Evolutionary conservation across 1,140 invertebrate species (phyloP), one percentile per base, ranked within the genome.

Genomic region (Drepana arcuata): DNA sequence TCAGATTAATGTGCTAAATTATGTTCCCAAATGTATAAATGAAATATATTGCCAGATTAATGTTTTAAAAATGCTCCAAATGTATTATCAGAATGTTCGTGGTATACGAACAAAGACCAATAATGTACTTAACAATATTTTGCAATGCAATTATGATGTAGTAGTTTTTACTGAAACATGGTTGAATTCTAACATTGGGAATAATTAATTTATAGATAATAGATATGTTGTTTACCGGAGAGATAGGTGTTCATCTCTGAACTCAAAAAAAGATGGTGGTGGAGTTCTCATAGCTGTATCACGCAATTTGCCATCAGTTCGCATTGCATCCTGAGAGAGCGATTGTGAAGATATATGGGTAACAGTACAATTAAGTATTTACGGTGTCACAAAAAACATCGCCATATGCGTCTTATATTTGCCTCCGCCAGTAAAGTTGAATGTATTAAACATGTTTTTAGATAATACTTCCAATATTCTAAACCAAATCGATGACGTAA

Each of bases 161-260:
- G 32, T 40, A 7, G 29, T 11, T 16, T 32, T 39, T 5, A 32
- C 37, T 2, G 37, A 39, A 32, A 32, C 37, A 1, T 39, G 37
- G 29, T 12, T 33, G 4, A 27, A 33, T 9, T 27, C 29, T 3
- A 40, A 21, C 9, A 21, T 21, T 5, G 9, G 9, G 4, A 9
- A 40, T 33, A 26, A 24, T 2, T 30, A 41, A 28, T 28, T 41
- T 24, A 15, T 41, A n/a, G 38, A 41, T 13, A 6, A 12, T 13
- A 41, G 38, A 33, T 41, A 41, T 12, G 24, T 27, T 6, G 38
- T 41, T 11, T 33, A 41, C 15, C 30, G 38, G 1, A 25, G 30
- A 14, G 38, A 41, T 15, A 21, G 38, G 10, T 7, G 2, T 16
- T 14, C 9, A 4, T 23, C 23, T 11, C n/a, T 13, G 9, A 21